phyloP scores from a whole-genome alignment of 2,797 vertebrate genomes.

The Chelonia mydas region DNA sequence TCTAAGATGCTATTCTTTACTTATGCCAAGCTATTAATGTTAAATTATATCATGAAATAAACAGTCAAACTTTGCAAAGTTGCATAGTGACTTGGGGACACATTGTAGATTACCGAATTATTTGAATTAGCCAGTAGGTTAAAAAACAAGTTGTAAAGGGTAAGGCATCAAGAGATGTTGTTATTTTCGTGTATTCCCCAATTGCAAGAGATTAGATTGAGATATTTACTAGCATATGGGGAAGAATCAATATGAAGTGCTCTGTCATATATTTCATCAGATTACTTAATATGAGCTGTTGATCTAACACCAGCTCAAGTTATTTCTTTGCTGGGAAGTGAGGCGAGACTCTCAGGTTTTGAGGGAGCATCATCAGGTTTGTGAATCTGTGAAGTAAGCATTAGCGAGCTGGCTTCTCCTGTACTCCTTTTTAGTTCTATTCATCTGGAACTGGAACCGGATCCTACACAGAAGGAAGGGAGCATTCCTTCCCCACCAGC shows the following conservation, averaged over 20 bases:
- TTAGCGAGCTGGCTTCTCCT: rapidly evolving
- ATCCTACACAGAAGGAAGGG: background rate
- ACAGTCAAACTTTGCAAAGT: rapidly evolving
- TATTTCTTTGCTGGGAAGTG: background rate
- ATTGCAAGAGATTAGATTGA: rapidly evolving
- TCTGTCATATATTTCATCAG: rapidly evolving
- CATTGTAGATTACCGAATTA: too few species aligned
- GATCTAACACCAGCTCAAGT: rapidly evolving
- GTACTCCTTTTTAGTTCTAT: rapidly evolving
- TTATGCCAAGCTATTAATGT: rapidly evolving
- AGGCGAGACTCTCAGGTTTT: rapidly evolving
- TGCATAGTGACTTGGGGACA: rapidly evolving
- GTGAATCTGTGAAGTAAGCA: rapidly evolving
- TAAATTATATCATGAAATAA: rapidly evolving
- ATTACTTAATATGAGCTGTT: rapidly evolving
- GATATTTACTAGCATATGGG: background rate
- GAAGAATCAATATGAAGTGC: rapidly evolving
- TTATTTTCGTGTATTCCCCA: background rate
- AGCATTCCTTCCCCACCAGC: background rate
- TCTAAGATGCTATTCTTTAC: background rate
- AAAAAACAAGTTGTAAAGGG: background rate
- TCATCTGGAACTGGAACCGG: rapidly evolving
- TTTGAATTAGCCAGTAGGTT: background rate
- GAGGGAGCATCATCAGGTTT: rapidly evolving
- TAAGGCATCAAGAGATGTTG: rapidly evolving